Base-by-base conservation (phyloP, 2,888 invertebrate species). In the Helleia helle region DNA sequence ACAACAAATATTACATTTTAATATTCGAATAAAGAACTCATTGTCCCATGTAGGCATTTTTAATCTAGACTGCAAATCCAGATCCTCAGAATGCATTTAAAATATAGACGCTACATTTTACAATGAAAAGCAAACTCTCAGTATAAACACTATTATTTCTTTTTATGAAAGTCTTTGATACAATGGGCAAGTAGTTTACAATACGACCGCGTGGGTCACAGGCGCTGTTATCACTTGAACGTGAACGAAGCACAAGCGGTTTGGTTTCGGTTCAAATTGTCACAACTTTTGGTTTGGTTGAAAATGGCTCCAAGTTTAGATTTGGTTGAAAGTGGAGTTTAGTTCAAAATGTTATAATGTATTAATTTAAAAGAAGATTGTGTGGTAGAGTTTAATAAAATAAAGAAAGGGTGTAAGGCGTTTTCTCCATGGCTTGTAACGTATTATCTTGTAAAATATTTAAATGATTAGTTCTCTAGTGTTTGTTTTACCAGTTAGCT, bases 131-230 rank as follows among this genome's bases (percentile, higher is more conserved):
- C 46, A 50, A 53, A 51, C 41, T 48, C 42, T 44, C 48, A 53
- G 51, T 46, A 59, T 55, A 61, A 64, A 66, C 62, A 60, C 56
- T 62, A 65, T 69, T 72, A 70, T 71, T 62, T 65, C 55, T 56
- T 49, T 47, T 41, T 67, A 70, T 68, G 58, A 55, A 47, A 48
- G 51, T 59, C 61, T 72, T 70, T 68, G 65, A 58, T 59, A 68
- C 62, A 71, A 67, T 67, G 51, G 53, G 48, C 55, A 59, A 62
- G 67, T 71, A 75, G 70, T 72, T 73, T 73, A 66, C 61, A 63
- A 68, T 69, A 64, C 45, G 57, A 53, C 61, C 73, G 74, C 71
- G 67, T 58, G 34, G 34, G 34, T 8, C 58, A 59, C 59, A 53
- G 64, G 52, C 54, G 59, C 58, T 62, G 65, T 65, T 61, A 59